Conservation (phyloP, 2,113 vertebrate species). For the Meleagris gallopavo region DNA sequence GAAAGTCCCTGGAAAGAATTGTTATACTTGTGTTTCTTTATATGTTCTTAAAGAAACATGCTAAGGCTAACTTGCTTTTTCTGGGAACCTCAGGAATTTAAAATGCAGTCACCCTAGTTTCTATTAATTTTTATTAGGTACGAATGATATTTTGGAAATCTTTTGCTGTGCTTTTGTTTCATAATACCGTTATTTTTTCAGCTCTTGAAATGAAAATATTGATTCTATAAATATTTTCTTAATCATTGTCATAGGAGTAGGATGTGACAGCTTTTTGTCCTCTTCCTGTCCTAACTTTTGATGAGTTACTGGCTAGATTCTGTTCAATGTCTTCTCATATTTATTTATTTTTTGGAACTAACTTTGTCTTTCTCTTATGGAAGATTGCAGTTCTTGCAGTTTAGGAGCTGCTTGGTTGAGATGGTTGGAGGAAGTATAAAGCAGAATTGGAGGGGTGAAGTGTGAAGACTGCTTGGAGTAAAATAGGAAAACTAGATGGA, state of each 20-base stretch:
- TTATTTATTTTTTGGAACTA: background rate
- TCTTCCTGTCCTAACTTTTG: conserved; percentile 33
- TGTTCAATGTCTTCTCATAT: background rate
- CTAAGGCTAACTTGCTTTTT: background rate
- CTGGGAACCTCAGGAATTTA: conserved; percentile 21
- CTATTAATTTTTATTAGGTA: conserved; percentile 63
- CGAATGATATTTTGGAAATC: conserved; percentile 21
- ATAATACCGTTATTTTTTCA: conserved; percentile 69
- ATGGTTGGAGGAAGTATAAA: background rate
- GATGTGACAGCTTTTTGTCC: conserved; percentile 38
- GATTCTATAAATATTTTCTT: conserved; percentile 64
- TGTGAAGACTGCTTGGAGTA: background rate
- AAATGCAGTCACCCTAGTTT: conserved; percentile 55
- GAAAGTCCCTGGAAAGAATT: background rate
- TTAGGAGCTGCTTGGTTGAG: background rate
- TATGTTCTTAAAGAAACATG: background rate
- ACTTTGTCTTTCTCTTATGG: background rate
- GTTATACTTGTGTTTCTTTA: background rate
- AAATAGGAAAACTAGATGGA: background rate
- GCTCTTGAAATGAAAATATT: conserved; percentile 72
- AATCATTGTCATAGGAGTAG: conserved; percentile 50
- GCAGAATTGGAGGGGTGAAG: background rate
- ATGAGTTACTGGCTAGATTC: background rate
- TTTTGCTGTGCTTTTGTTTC: conserved; percentile 74
- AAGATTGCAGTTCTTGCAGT: background rate